Evolutionary conservation across 2,797 vertebrate genomes (phyloP), one percentile per base, ranked within the genome.

Genomic region (Eulemur mongoz): DNA sequence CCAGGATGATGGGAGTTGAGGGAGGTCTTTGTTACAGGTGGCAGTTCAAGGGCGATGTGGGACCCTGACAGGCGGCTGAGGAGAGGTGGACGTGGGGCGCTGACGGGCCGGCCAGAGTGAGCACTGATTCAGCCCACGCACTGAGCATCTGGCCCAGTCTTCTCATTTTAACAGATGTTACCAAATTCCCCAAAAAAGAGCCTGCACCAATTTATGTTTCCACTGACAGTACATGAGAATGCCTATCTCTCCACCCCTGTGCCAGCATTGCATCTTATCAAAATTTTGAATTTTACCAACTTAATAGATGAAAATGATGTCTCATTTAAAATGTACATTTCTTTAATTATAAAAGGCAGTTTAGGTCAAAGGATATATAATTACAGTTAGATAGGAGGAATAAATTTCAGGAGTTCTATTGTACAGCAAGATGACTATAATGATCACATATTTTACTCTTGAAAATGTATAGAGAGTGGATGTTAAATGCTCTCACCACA

Each of bases 221-320:
- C 23, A 54, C 30, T 18, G 52, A 83, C 15, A 76, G 12, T 3
- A 17, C 8, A 5, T 7, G 22, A 78, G 30, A 52, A 25, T 32
- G 15, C 7, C 40, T 35, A 12, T 54, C 38, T 79, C 27, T 43
- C 63, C 13, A 35, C 11, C 5, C 70, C 12, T 25, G 2, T 27
- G 35, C 18, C 35, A 18, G 27, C 0, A 1, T 17, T 1, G 2
- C 7, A 7, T 72, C 43, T 30, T 69, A 57, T 6, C 13, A 70
- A 54, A 88, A 45, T 81, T 96, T 69, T 84, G 57, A 80, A 86
- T 76, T 91, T 90, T 87, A 7, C 63, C 61, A 67, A 50, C 38
- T 79, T 72, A 23, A 69, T 25, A 91, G 38, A 23, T 52, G 43
- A 76, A 93, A 88, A 82, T 25, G 54, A 69, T 38, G 52, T 67